phyloP scores from a whole-genome alignment of 1,140 invertebrate species.

The Drosophila suzukii region DNA sequence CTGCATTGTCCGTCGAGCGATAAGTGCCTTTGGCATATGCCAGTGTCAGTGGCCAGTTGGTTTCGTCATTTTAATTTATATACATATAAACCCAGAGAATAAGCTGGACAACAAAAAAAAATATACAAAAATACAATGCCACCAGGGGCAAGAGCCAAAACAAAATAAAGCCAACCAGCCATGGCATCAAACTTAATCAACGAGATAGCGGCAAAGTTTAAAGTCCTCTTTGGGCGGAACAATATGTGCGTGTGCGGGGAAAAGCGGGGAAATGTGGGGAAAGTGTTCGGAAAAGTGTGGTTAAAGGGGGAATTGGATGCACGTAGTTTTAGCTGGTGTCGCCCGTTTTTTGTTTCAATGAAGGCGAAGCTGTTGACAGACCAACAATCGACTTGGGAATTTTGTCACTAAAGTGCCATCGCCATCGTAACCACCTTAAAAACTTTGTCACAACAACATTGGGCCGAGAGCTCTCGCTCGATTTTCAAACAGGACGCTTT shows the following conservation, averaged over 20 bases:
- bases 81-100: constrained; percentile 33
- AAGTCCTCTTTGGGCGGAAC: constrained; percentile 46
- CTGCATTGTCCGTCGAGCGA: constrained; percentile 36
- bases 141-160: constrained; percentile 27
- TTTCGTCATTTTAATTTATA: constrained; percentile 66
- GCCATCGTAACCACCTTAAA: constrained; percentile 58
- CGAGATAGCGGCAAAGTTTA: constrained; percentile 76
- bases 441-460: constrained; percentile 64
- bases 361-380: constrained; percentile 76
- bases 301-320: constrained; percentile 31
- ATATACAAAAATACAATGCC: constrained; percentile 41
- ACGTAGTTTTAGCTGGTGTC: constrained; percentile 60
- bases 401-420: constrained; percentile 80
- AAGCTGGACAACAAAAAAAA: constrained; percentile 18
- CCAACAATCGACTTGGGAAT: constrained; percentile 83
- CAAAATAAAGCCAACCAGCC: constrained; percentile 61
- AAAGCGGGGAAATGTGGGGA: constrained; percentile 1
- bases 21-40: constrained; percentile 60
- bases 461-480: constrained; percentile 38
- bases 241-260: constrained; percentile 42
- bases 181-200: constrained; percentile 79
- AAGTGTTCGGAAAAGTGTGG: constrained; percentile 22
- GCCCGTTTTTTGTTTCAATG: constrained; percentile 77
- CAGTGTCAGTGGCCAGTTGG: constrained; percentile 45
- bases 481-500: constrained; percentile 73